Evolutionary conservation across 2,888 invertebrate species (phyloP), one percentile per base, ranked within the genome.

Genomic region (Rhingia campestris): DNA sequence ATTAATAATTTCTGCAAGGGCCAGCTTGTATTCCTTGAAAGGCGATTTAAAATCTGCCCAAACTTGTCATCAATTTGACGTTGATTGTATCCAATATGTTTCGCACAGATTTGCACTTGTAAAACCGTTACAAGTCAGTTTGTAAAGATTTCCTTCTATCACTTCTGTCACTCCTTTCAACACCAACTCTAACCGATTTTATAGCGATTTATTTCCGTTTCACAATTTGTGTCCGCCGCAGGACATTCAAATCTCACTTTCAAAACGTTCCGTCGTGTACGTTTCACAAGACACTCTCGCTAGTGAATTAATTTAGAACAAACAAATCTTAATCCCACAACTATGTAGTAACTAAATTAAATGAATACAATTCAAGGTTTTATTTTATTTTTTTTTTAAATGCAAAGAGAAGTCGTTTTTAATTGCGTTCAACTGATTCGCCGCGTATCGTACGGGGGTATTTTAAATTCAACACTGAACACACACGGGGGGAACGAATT

Each of bases 351-450:
- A 67, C 14, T 6, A 45, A 63, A 22, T 4, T 7, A 37, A 63
- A 64, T 43, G 51, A 58, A 67, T 67, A 77, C 59, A 73, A 73
- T 74, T 79, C 79, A 82, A 79, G 82, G 82, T 74, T 79, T 81
- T 22, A 22, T 22, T 63, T 79, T 72, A 47, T 73, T 73, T 64
- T 61, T 82, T 69, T 49, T 73, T 67, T 73, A 69, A 22, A 22
- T 22, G 22, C 22, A 22, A 22, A 77, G 12, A 6, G 22, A 22
- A 22, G 9, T 6, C 3, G 10, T 66, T 73, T 64, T 72, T 66
- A 73, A 77, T 82, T 82, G 69, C 63, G 73, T 35, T 79, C 61
- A 79, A 73, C 58, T 79, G 35, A 72, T 54, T 72, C 76, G 59
- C 51, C 35, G 66, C 51, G 61, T 69, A 51, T 66, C 61, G 63